These are phyloP conservation scores for Urocolius indicus DNA, from an alignment of 2,113 vertebrate species.

Conservation along the genomic window DNA sequence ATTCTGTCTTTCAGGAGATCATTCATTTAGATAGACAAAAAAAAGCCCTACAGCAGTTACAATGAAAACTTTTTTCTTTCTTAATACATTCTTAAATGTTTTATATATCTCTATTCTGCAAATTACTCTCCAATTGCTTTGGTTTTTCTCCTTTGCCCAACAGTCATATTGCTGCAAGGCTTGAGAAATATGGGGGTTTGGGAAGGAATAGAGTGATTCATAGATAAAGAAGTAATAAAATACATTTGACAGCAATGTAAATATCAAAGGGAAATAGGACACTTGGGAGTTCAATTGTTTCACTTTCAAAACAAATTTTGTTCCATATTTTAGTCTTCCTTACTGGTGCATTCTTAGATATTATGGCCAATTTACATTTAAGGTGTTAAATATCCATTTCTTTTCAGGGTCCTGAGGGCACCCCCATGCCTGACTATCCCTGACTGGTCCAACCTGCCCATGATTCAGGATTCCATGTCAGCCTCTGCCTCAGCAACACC, in stretches of 20 bases:
- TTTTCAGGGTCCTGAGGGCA: background rate
- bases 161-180: background rate
- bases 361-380: background rate
- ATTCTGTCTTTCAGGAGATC: background rate
- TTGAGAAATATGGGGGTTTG: background rate
- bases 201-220: background rate
- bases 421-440: background rate
- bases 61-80: background rate
- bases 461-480: accelerated
- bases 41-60: background rate
- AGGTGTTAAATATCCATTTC: background rate
- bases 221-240: background rate
- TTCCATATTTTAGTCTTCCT: background rate
- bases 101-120: background rate
- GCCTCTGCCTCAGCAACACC: background rate
- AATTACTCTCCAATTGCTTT: background rate
- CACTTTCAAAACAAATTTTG: background rate
- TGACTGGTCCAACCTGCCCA: background rate
- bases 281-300: background rate
- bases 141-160: background rate
- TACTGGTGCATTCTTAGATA: background rate
- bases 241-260: background rate
- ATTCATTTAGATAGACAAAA: slow-evolving; percentile 4
- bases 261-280: background rate
- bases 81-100: background rate